These are phyloP conservation scores for Caenorhabditis becei DNA, from an alignment of 2,888 invertebrate species.

Conservation along the genomic window DNA sequence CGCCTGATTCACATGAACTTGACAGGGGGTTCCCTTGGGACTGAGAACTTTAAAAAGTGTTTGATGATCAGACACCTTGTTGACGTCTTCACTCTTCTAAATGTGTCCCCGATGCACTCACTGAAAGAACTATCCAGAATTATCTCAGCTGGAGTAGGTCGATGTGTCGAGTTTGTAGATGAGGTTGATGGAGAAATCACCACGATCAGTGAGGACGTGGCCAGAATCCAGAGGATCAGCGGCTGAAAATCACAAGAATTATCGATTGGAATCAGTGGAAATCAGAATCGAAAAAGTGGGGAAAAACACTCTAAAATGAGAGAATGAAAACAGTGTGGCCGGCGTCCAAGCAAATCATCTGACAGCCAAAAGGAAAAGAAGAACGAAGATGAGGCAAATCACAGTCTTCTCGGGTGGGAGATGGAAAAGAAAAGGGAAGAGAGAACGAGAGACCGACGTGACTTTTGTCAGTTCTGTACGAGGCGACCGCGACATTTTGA, in stretches of 20 bases:
- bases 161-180: conserved; percentile 1
- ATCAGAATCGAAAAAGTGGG: background rate
- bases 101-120: conserved; percentile 25
- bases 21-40: background rate
- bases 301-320: background rate
- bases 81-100: background rate
- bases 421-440: conserved; percentile 1
- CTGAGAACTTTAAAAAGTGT: background rate
- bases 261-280: background rate
- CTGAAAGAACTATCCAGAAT: conserved; percentile 16
- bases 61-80: conserved; percentile 22
- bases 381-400: conserved; percentile 20
- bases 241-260: conserved; percentile 39
- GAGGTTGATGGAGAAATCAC: conserved; percentile 13
- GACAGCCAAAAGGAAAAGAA: conserved; percentile 2
- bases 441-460: conserved; percentile 32
- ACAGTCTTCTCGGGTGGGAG: conserved; percentile 26
- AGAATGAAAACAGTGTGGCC: background rate
- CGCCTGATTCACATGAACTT: background rate
- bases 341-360: background rate
- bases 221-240: conserved; percentile 50
- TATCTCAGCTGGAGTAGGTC: conserved; percentile 8
- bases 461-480: conserved; percentile 45
- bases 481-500: conserved; percentile 34
- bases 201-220: conserved; percentile 47